Conservation (phyloP, 2,888 invertebrate species). For the Melipona bicolor region DNA sequence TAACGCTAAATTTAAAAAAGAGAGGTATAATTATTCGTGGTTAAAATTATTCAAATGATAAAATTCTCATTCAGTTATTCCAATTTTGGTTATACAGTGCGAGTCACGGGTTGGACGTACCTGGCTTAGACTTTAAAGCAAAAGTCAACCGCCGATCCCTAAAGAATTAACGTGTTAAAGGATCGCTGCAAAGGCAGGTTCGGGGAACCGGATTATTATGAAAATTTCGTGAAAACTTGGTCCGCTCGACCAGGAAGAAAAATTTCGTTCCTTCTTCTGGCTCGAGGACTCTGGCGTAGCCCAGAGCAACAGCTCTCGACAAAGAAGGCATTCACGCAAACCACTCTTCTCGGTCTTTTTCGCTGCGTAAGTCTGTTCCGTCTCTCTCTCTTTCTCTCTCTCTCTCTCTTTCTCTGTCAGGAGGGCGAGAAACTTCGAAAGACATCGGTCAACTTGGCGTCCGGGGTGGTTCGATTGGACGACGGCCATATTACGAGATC, state of each 20-base stretch:
- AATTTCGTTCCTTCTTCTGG: not conserved
- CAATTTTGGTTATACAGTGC: too few species aligned
- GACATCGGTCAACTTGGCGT: conserved; percentile 6
- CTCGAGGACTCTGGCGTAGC: not conserved
- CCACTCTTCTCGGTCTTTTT: not conserved
- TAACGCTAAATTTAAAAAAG: too few species aligned
- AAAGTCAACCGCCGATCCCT: not conserved
- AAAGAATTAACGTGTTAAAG: too few species aligned
- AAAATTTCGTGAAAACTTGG: not conserved
- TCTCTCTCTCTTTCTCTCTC: not conserved
- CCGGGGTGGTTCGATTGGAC: not conserved
- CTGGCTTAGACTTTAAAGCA: not conserved
- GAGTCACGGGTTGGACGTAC: too few species aligned
- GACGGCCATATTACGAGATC: not conserved
- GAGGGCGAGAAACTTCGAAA: not conserved
- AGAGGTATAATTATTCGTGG: too few species aligned
- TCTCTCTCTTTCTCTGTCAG: not conserved
- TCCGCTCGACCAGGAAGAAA: not conserved
- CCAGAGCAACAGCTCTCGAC: not conserved
- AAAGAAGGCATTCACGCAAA: conserved; percentile 21
- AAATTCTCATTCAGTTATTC: too few species aligned
- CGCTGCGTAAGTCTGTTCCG: not conserved
- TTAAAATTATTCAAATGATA: too few species aligned
- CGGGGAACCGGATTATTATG: not conserved
- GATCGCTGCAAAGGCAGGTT: not conserved